These are phyloP conservation scores for Mystacides longicornis DNA, from an alignment of 2,888 invertebrate genomes.

Conservation along the genomic window DNA sequence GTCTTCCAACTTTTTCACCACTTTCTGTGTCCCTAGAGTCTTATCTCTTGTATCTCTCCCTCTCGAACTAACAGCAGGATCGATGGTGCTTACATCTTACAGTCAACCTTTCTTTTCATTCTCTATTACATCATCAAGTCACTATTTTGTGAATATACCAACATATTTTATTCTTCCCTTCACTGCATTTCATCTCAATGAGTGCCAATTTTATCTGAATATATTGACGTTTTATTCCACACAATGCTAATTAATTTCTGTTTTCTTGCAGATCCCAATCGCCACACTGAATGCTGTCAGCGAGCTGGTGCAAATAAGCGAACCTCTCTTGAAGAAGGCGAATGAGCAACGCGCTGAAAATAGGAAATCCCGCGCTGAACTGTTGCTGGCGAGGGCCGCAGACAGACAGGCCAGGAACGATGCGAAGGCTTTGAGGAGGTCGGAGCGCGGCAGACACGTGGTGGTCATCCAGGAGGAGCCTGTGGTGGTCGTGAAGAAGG, in stretches of 20 bases:
- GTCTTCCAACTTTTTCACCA: not conserved
- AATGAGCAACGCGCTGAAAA: slow-evolving; percentile 20
- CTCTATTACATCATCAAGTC: not conserved
- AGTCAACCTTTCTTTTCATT: not conserved
- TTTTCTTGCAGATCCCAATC: slow-evolving; percentile 25
- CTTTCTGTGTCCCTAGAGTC: not conserved
- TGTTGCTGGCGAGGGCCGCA: slow-evolving; percentile 21
- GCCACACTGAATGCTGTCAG: slow-evolving; percentile 26
- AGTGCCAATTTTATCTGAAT: too few species aligned
- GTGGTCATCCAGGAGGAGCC: slow-evolving; percentile 8
- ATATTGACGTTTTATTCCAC: too few species aligned
- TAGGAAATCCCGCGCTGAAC: slow-evolving; percentile 19
- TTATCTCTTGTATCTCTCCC: not conserved
- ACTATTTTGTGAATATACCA: too few species aligned
- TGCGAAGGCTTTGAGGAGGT: slow-evolving; percentile 19
- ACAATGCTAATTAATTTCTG: too few species aligned
- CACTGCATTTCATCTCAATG: too few species aligned
- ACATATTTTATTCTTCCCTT: too few species aligned
- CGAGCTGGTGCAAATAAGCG: slow-evolving; percentile 21
- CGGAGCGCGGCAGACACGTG: slow-evolving; percentile 5
- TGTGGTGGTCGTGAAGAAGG: not conserved
- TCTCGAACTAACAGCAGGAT: too few species aligned
- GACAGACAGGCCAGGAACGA: slow-evolving; percentile 23
- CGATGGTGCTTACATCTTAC: not conserved
- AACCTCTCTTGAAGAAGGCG: slow-evolving; percentile 20